Evolutionary conservation across 2,113 vertebrate genomes (phyloP), one percentile per base, ranked within the genome.

Genomic region (Rhinoptilus africanus): DNA sequence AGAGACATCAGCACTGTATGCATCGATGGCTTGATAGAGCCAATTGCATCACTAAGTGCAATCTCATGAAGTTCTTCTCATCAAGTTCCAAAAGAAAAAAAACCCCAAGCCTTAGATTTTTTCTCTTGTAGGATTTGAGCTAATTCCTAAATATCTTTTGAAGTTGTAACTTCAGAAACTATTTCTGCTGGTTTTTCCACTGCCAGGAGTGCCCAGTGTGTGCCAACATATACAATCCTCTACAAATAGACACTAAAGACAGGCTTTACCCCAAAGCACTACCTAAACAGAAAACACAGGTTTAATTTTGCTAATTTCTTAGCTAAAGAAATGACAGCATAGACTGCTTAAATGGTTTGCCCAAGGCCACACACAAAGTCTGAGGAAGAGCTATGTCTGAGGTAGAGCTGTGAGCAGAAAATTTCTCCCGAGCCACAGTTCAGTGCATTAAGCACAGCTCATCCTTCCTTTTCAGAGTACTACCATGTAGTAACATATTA

Each of bases 81-180:
- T 79, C 34, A 63, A 95, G 81, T 93, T 95, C 67, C 85, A 81
- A 94, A 87, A 96, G 26, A 35, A 32, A 47, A 69, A 50, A 28
- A 57, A 26, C 10, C 4, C 8, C 26, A 28, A 13, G 2, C 4
- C 23, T 85, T 94, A 91, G 51, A 67, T 89, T 87, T 97, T 87
- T 76, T 37, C 43, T 86, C 8, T 74, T 32, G 59, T 68, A 51
- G 43, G 34, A 92, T 82, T 93, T 94, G 89, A 93, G 88, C 9
- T 85, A 92, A 97, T 94, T 92, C 76, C 85, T 97, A 91, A 93
- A 83, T 83, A 85, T 73, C 43, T 57, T 89, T 54, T 53, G 82
- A 89, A 94, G 80, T 68, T 94, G 78, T 91, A 86, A 85, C 72
- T 93, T 85, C 60, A 66, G 35, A 87, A 92, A 53, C 16, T 82